phyloP scores from a whole-genome alignment of 2,797 vertebrate species.

The Coluber constrictor region DNA sequence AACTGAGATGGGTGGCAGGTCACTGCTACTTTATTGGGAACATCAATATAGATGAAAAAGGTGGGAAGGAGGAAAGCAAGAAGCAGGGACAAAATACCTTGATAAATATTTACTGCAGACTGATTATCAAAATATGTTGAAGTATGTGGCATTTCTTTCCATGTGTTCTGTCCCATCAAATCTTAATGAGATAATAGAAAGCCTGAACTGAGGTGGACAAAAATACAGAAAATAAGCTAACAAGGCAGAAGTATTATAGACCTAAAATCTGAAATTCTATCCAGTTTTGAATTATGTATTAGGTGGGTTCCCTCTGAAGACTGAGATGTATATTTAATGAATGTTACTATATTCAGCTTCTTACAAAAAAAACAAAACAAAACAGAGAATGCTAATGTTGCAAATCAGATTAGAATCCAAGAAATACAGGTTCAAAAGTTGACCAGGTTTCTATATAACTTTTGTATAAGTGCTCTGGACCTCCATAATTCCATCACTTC shows the following conservation, averaged over 20 bases:
- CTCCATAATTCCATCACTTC: not conserved
- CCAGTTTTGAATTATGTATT: not conserved
- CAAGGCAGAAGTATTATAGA: not conserved
- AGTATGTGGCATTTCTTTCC: not conserved
- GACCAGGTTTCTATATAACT: not conserved
- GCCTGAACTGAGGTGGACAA: not conserved
- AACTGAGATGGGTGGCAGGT: not conserved
- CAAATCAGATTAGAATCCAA: not conserved
- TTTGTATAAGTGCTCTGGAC: not conserved
- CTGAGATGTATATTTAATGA: not conserved
- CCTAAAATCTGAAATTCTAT: not conserved
- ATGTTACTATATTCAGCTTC: not conserved
- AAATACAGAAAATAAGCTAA: not conserved
- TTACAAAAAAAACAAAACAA: not conserved
- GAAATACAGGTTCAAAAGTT: not conserved
- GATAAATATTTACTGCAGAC: not conserved
- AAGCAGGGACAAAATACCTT: not conserved
- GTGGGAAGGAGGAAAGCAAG: not conserved
- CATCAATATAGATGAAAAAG: not conserved
- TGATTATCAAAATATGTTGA: not conserved
- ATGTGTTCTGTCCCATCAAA: not conserved
- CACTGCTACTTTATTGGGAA: constrained; percentile 14
- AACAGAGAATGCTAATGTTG: not conserved
- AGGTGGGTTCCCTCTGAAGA: not conserved
- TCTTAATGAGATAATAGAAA: not conserved